phyloP scores from a whole-genome alignment of 2,797 vertebrate genomes.

The Harpagifer antarcticus region DNA sequence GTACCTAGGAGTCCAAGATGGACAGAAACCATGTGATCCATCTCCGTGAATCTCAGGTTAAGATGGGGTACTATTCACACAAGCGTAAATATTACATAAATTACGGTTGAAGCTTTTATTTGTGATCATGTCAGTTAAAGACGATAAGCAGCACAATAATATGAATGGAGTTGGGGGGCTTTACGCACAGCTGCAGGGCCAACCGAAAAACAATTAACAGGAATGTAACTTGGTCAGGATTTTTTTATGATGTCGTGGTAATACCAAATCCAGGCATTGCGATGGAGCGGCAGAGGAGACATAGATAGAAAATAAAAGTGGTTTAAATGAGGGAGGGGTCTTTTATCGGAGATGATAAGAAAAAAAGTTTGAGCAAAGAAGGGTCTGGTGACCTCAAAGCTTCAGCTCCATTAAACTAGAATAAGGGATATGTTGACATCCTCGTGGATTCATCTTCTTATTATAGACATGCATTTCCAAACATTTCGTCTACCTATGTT shows the following conservation, averaged over 20 bases:
- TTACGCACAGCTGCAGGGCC: slow-evolving; percentile 38
- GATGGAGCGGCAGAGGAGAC: slow-evolving; percentile 39
- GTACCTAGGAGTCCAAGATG: slow-evolving; percentile 71
- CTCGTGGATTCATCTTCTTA: no score
- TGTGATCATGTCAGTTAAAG: slow-evolving; percentile 20
- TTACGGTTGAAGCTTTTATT: slow-evolving; percentile 49
- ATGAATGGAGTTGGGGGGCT: slow-evolving; percentile 17
- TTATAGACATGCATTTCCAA: no score
- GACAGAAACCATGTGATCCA: slow-evolving; percentile 52
- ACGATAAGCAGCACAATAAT: neutral
- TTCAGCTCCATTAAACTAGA: slow-evolving; percentile 18
- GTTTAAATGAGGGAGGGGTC: neutral
- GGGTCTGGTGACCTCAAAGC: slow-evolving; percentile 20
- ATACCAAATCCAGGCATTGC: slow-evolving; percentile 64
- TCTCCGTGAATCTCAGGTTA: slow-evolving; percentile 29
- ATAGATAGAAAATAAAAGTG: slow-evolving; percentile 31
- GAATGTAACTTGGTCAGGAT: slow-evolving; percentile 47
- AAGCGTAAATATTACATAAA: slow-evolving; percentile 18
- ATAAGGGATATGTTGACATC: no score
- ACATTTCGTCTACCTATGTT: no score
- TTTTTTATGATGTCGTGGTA: slow-evolving; percentile 62
- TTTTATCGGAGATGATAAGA: slow-evolving; percentile 18
- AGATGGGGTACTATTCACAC: no score
- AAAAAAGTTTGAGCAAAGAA: slow-evolving; percentile 7
- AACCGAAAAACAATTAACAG: slow-evolving; percentile 40